These are phyloP conservation scores for Achlya flavicornis DNA, from an alignment of 2,888 invertebrate species.

Conservation along the genomic window DNA sequence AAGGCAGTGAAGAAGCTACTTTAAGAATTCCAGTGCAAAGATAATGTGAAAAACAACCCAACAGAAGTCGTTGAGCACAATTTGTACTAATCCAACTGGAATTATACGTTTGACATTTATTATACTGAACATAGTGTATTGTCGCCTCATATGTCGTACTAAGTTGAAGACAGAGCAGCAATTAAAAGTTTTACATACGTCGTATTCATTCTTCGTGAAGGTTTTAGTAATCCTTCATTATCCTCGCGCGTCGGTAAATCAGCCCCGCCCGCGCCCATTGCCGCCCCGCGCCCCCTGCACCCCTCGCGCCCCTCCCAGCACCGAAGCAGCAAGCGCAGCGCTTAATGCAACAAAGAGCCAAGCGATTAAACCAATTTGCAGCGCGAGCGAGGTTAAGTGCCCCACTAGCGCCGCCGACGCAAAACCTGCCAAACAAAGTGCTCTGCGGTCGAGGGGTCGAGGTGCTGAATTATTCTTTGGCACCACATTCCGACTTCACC, in stretches of 20 bases:
- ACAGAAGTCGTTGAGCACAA: no score
- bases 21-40: no score
- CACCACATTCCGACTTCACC: not conserved
- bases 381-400: slow-evolving; percentile 21
- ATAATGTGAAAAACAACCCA: no score
- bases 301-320: not conserved
- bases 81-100: no score
- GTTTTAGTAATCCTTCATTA: slow-evolving; percentile 8
- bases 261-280: no score
- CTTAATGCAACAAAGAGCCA: slow-evolving; percentile 43
- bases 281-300: not conserved
- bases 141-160: no score
- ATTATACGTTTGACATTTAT: no score
- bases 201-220: not conserved
- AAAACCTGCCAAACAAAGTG: slow-evolving; percentile 29
- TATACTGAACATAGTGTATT: no score
- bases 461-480: slow-evolving; percentile 17
- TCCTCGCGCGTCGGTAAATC: not conserved
- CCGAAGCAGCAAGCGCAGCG: slow-evolving; percentile 14
- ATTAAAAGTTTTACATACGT: not conserved
- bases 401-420: slow-evolving; percentile 20
- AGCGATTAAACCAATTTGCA: slow-evolving; percentile 50
- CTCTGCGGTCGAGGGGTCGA: slow-evolving; percentile 16
- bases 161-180: not conserved
- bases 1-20: no score